A percentile compares a stretch with the other conserved stretches of the same genome.
phyloP scores from a whole-genome alignment of 2,113 vertebrate species.

The Hemiscyllium ocellatum region DNA sequence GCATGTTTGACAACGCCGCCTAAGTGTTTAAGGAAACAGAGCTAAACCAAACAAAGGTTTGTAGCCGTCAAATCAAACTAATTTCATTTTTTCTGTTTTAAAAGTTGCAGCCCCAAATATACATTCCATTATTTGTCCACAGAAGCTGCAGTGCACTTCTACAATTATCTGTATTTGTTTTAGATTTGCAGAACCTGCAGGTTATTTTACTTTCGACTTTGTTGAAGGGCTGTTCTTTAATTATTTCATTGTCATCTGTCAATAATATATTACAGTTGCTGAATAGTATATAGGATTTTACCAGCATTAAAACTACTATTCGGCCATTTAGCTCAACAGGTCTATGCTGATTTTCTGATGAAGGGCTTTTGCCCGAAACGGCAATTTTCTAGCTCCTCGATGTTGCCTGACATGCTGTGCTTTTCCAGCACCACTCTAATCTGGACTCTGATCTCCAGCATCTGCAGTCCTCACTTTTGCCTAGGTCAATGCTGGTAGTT shows the following conservation, averaged over 20 bases:
- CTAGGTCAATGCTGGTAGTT: neutral
- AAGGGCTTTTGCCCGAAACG: too few relatives aligned
- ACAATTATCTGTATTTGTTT: neutral
- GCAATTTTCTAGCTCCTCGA: too few relatives aligned
- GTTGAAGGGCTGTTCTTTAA: neutral
- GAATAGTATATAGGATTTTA: neutral
- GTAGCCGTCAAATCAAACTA: too few relatives aligned
- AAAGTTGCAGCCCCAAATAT: neutral
- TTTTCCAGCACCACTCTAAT: too few relatives aligned
- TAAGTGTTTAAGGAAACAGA: neutral
- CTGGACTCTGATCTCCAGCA: too few relatives aligned
- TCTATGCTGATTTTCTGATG: neutral
- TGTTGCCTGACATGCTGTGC: too few relatives aligned
- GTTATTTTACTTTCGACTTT: neutral
- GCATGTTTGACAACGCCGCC: neutral
- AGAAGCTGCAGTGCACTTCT: neutral
- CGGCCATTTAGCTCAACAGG: neutral
- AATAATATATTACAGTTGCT: neutral
- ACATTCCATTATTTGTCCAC: neutral
- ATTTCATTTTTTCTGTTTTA: neutral
- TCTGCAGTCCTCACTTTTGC: too few relatives aligned
- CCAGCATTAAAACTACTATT: neutral
- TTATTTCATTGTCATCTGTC: neutral
- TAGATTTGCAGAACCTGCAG: neutral
- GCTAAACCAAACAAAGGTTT: neutral